Conservation (phyloP, 2,888 invertebrate species). For the Drosophila limbata region DNA sequence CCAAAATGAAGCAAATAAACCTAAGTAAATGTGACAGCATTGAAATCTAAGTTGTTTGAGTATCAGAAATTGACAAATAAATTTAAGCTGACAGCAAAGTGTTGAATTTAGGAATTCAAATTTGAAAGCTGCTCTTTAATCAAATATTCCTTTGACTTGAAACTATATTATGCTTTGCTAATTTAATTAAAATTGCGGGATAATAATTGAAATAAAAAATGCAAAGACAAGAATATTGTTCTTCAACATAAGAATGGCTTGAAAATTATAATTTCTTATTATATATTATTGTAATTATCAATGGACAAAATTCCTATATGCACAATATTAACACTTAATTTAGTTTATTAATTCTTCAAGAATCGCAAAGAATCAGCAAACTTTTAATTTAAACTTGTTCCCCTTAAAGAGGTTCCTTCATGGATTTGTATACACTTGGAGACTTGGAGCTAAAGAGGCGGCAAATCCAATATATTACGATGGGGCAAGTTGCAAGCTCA, state of each 20-base stretch:
- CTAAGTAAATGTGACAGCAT: not conserved
- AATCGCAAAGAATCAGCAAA: not conserved
- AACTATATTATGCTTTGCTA: not conserved
- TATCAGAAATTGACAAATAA: slow-evolving; percentile 9
- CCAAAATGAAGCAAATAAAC: slow-evolving; percentile 20
- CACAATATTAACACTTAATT: too few relatives aligned
- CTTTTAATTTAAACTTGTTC: slow-evolving; percentile 8
- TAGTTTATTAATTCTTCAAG: not conserved
- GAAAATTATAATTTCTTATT: too few relatives aligned
- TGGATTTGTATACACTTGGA: slow-evolving; percentile 18
- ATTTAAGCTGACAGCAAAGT: not conserved
- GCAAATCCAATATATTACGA: slow-evolving; percentile 59
- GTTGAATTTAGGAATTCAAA: slow-evolving; percentile 3
- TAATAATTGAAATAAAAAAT: not conserved
- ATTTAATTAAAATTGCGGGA: not conserved
- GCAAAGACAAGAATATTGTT: not conserved
- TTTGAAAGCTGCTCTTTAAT: slow-evolving; percentile 1
- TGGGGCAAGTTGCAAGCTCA: slow-evolving; percentile 67
- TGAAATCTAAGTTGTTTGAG: slow-evolving; percentile 13
- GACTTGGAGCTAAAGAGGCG: slow-evolving; percentile 34
- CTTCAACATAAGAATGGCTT: not conserved
- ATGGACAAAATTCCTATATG: too few relatives aligned
- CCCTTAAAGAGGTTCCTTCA: slow-evolving; percentile 15
- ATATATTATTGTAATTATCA: too few relatives aligned
- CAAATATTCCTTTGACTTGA: slow-evolving; percentile 4